Base-by-base conservation (phyloP, 2,888 invertebrate species). In the Alsophila aescularia region DNA sequence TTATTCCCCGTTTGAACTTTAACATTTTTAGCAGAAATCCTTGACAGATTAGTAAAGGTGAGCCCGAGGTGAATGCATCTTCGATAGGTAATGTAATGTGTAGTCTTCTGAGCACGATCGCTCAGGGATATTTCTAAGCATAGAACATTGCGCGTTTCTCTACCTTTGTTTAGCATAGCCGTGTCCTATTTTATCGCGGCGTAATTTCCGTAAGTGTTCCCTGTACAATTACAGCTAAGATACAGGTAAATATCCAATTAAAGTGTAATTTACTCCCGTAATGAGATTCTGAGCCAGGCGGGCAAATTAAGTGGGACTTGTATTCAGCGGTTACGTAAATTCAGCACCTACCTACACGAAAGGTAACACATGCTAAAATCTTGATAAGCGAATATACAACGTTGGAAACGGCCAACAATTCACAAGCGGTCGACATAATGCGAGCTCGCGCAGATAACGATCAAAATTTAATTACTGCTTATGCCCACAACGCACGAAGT, bases 401-500 rank as follows among this genome's bases (percentile, higher is more conserved):
- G 63, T 59, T 62, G 66, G 53, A 64, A 68, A 67, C 58, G 65
- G 58, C 57, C 62, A 53, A 62, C 61, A 69, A 58, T 62, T 68
- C 67, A 64, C 59, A 52, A 52, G 60, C 32, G 55, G 64, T 65
- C 67, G 64, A 61, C 65, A 64, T 66, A 64, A 58, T 48, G 59
- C 60, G 60, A 63, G 64, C 55, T 62, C 61, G 62, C 52, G 52
- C 58, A 70, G 79, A 81, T 77, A 75, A 62, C 53, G 67, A 80
- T 77, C 77, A 71, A 69, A 74, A 76, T 77, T 79, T 77, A 79
- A 82, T 81, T 78, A 79, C 66, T 65, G 63, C 64, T 72, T 71
- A 73, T 72, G 64, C 61, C 60, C 61, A 67, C 66, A 52, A 70
- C 62, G 50, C 74, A 73, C 69, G 69, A 66, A 60, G 63, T 62